These are phyloP conservation scores for Tricholauxania praeusta DNA, from an alignment of 2,888 invertebrate genomes.

Conservation along the genomic window DNA sequence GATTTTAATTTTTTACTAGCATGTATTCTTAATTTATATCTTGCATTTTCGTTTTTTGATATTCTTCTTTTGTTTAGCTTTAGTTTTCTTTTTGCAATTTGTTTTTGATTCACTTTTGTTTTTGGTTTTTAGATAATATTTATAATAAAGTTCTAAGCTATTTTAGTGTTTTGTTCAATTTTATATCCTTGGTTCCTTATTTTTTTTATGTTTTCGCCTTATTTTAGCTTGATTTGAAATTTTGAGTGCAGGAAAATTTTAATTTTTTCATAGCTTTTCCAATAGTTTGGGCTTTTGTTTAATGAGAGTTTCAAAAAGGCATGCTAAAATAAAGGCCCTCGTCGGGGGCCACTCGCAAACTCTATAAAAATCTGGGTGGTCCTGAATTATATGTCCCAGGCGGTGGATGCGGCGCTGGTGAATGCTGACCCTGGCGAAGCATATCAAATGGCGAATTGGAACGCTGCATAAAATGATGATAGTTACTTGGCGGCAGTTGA, in stretches of 20 bases:
- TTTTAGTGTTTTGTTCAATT: constrained; percentile 10
- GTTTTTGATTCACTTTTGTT: constrained; percentile 39
- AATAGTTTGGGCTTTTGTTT: constrained; percentile 35
- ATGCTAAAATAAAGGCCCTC: constrained; percentile 67
- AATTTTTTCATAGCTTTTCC: constrained; percentile 38
- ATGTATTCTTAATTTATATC: constrained; percentile 32
- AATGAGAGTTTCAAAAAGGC: constrained; percentile 61
- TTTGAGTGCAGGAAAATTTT: constrained; percentile 45
- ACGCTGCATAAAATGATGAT: constrained; percentile 67
- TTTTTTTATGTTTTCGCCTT: constrained; percentile 47
- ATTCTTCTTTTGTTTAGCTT: constrained; percentile 34
- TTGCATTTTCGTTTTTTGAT: constrained; percentile 28
- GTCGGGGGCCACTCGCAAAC: constrained; percentile 67
- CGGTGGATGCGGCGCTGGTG: constrained; percentile 61
- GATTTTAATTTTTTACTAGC: constrained; percentile 2
- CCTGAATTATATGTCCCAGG: constrained; percentile 66
- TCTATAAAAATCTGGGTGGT: constrained; percentile 69
- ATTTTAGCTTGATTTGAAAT: constrained; percentile 57
- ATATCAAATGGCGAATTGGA: constrained; percentile 67
- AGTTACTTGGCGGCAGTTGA: constrained; percentile 65
- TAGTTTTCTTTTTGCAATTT: constrained; percentile 37
- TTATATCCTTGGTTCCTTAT: background rate
- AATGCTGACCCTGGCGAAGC: constrained; percentile 63
- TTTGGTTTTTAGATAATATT: constrained; percentile 28
- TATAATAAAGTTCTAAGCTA: constrained; percentile 24